Conservation (phyloP, 1,140 invertebrate species). For the Chymomyza costata region DNA sequence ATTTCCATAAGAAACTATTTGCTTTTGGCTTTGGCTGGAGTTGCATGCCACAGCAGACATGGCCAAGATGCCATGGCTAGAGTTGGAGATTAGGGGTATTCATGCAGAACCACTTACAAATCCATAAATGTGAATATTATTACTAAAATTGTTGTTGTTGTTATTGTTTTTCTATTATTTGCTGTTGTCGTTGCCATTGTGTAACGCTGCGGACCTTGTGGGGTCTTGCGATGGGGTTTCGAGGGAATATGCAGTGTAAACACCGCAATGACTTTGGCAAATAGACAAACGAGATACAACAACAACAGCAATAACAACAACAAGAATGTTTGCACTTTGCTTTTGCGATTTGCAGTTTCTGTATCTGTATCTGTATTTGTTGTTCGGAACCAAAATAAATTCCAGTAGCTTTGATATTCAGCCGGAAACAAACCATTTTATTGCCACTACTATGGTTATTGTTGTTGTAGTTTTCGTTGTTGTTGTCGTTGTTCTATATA, state of each 20-base stretch:
- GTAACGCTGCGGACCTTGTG: no score
- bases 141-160: conserved; percentile 56
- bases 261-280: conserved; percentile 71
- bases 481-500: conserved; percentile 30
- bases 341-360: conserved; percentile 67
- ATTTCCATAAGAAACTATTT: neutral
- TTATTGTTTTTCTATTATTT: conserved; percentile 20
- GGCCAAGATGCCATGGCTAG: no score
- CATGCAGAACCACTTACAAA: conserved; percentile 72
- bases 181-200: conserved; percentile 32
- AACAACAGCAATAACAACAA: conserved; percentile 38
- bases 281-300: conserved; percentile 52
- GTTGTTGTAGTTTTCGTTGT: conserved; percentile 36
- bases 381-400: conserved; percentile 59
- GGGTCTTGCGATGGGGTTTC: neutral
- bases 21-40: neutral
- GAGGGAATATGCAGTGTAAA: conserved; percentile 20
- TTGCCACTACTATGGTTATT: conserved; percentile 48
- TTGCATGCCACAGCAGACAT: no score
- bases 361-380: conserved; percentile 48
- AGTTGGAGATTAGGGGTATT: conserved; percentile 51
- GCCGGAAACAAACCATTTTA: conserved; percentile 71
- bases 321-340: conserved; percentile 65
- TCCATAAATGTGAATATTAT: conserved; percentile 73
- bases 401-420: conserved; percentile 53